Base-by-base conservation (phyloP, 37 sponge, comb jelly and placozoan genomes). In the Aplysina aerophoba region DNA sequence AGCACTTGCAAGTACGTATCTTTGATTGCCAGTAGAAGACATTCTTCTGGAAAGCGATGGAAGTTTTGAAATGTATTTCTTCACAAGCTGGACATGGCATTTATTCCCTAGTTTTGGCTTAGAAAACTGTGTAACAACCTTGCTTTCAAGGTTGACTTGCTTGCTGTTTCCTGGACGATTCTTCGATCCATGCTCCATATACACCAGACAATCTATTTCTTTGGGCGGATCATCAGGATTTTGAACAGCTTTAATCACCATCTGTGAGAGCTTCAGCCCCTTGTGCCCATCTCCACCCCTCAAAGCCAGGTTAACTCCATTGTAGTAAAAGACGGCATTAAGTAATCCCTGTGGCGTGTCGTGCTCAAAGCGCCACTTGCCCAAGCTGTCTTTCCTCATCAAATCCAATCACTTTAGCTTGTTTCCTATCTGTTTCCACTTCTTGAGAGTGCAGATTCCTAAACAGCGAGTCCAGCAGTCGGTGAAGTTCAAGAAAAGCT, bases 271-370 rank as follows among this genome's bases (percentile, higher is more conserved):
- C 39, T 84, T 84, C 56, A 88, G 39, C 25, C 61, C 55, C 25
- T 85, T 31, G 34, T 84, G 80, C 50, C 8, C 50, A 44, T 44
- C 50, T 11, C 89, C 89, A 25, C 85, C 85, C n/a, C 81, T 38
- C 25, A 87, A 61, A 0, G 81, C 83, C 39, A 87, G 71, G 82
- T 87, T 82, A 14, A 87, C 0, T 3, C 88, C 88, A 87, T 87
- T 87, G 36, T 72, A 81, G 37, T 34, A 81, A 40, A 87, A 81
- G 17, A 81, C 82, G 35, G 83, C 78, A 75, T 36, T 30, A 13
- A 75, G 44, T 17, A 85, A 40, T 30, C 83, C 88, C 25, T 54
- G 27, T 12, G 88, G 88, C 12, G 56, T 81, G 1, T 87, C 83
- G 25, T 60, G 28, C 25, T 30, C 22, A 87, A 27, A 59, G 53